phyloP scores from a whole-genome alignment of 2,797 vertebrate genomes.

The Jordanella pulchra region DNA sequence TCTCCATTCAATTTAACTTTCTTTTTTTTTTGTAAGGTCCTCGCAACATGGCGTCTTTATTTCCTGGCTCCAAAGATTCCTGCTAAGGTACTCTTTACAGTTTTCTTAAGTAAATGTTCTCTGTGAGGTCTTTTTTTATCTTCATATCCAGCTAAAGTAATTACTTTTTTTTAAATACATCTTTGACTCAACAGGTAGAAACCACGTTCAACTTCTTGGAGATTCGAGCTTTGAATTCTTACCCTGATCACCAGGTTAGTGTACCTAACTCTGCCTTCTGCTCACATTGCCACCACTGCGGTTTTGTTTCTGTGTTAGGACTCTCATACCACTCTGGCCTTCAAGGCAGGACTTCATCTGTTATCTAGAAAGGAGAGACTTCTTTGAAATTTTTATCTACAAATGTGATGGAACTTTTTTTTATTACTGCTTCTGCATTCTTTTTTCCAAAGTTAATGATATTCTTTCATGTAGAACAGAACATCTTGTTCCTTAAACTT shows the following conservation, averaged over 20 bases:
- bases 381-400: neutral
- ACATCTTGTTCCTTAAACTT: conserved; percentile 1
- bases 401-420: neutral
- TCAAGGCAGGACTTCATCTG: conserved; percentile 22
- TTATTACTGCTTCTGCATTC: conserved; percentile 1
- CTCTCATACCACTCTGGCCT: conserved; percentile 35
- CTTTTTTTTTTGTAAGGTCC: conserved; percentile 70
- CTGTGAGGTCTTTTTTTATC: neutral
- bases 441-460: neutral
- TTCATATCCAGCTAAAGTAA: neutral
- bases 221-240: conserved; percentile 84
- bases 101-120: conserved; percentile 5
- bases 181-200: conserved; percentile 76
- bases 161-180: conserved; percentile 15
- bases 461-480: neutral
- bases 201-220: conserved; percentile 88
- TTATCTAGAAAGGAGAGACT: neutral
- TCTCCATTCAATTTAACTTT: conserved; percentile 35
- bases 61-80: conserved; percentile 83
- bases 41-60: conserved; percentile 86
- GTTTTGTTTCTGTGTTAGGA: conserved; percentile 8
- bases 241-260: conserved; percentile 84
- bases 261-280: neutral
- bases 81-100: conserved; percentile 69
- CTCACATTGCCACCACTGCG: conserved; percentile 1